A percentile compares a stretch with the other conserved stretches of the same genome.
These are phyloP conservation scores for Melipona quadrifasciata DNA, from an alignment of 1,140 invertebrate genomes.

Conservation along the genomic window DNA sequence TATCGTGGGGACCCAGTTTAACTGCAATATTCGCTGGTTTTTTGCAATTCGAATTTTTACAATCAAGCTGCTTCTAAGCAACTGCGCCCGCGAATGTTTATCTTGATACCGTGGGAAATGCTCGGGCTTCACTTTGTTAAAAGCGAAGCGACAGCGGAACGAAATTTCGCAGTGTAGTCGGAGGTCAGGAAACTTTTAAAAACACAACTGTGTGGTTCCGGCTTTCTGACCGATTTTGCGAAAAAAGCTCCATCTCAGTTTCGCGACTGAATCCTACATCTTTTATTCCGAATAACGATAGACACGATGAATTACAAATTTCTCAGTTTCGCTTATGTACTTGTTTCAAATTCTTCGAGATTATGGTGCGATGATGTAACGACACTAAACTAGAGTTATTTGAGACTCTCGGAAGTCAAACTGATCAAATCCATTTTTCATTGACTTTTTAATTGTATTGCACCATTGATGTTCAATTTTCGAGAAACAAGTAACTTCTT, in stretches of 20 bases:
- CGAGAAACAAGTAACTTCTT: too few species aligned
- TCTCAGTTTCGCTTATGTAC: background rate
- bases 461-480: too few species aligned
- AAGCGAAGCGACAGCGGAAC: background rate
- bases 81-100: slow-evolving; percentile 33
- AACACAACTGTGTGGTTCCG: slow-evolving; percentile 7
- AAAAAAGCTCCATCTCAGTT: background rate
- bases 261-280: too few species aligned
- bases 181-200: slow-evolving; percentile 24
- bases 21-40: slow-evolving; percentile 26
- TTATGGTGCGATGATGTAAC: too few species aligned
- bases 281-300: background rate
- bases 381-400: too few species aligned
- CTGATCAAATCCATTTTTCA: too few species aligned
- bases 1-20: slow-evolving; percentile 6
- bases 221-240: background rate
- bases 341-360: background rate
- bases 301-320: background rate
- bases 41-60: slow-evolving; percentile 53
- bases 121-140: background rate
- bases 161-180: background rate
- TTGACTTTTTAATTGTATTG: too few species aligned
- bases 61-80: slow-evolving; percentile 28
- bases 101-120: slow-evolving; percentile 39
- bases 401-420: too few species aligned